Evolutionary conservation across 2,888 invertebrate species (phyloP).

Genomic region (Lithophane semibrunnea): DNA sequence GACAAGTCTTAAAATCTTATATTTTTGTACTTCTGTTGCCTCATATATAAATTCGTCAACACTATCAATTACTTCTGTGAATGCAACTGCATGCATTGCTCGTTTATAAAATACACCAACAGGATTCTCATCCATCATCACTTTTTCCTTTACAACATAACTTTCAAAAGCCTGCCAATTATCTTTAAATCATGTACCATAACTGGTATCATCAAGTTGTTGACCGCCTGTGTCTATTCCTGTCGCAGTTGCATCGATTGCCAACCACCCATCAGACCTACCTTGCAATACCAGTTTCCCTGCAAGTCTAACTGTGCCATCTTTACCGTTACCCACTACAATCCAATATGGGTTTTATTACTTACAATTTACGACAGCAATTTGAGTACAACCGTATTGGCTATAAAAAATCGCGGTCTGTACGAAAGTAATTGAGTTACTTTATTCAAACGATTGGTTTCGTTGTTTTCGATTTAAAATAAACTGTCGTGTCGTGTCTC

Average conservation of each 20-base stretch:
- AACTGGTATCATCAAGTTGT: conserved; percentile 62
- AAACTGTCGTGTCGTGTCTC: neutral
- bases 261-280: conserved; percentile 61
- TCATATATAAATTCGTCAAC: neutral
- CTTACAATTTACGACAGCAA: conserved; percentile 58
- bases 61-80: neutral
- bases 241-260: conserved; percentile 64
- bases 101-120: conserved; percentile 9
- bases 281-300: conserved; percentile 68
- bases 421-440: conserved; percentile 58
- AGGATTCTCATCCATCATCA: conserved; percentile 36
- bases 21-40: neutral
- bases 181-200: conserved; percentile 48
- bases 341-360: conserved; percentile 64
- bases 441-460: conserved; percentile 50
- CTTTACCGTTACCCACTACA: conserved; percentile 65
- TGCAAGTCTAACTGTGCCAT: conserved; percentile 69
- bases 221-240: conserved; percentile 63
- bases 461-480: conserved; percentile 40
- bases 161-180: conserved; percentile 50
- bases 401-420: conserved; percentile 62
- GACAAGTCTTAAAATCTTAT: neutral
- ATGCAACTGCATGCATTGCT: conserved; percentile 3
- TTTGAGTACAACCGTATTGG: conserved; percentile 57
- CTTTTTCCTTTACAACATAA: conserved; percentile 28